Conservation (phyloP, 2,888 invertebrate genomes). For the Electrophaes corylata region DNA sequence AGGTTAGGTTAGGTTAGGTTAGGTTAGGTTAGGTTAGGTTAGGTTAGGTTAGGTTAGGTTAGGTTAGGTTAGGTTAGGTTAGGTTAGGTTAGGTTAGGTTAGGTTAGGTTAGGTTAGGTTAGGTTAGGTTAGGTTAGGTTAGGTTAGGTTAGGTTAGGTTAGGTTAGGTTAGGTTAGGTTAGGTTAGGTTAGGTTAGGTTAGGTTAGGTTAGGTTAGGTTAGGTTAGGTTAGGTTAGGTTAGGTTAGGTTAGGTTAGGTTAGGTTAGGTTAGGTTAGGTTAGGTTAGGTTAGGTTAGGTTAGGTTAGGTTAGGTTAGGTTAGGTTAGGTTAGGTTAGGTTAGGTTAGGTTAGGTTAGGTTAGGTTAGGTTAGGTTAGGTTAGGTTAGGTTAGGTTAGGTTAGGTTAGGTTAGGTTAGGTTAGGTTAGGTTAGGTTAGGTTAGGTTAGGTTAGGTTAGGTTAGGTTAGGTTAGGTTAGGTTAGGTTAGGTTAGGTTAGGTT, state of each 20-base stretch:
- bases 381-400: constrained; percentile 13
- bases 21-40: too few relatives aligned
- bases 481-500: constrained; percentile 9
- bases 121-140: constrained; percentile 1
- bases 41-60: too few relatives aligned
- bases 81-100: neutral
- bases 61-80: neutral
- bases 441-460: constrained; percentile 9
- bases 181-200: constrained; percentile 13
- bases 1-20: too few relatives aligned
- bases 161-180: constrained; percentile 11
- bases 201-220: constrained; percentile 13
- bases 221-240: constrained; percentile 13
- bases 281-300: constrained; percentile 13
- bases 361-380: constrained; percentile 13
- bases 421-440: constrained; percentile 12
- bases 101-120: neutral
- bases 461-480: constrained; percentile 9
- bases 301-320: constrained; percentile 13
- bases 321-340: constrained; percentile 13
- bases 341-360: constrained; percentile 13
- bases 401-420: constrained; percentile 13
- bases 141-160: constrained; percentile 5
- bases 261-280: constrained; percentile 13
- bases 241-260: constrained; percentile 13